A percentile compares a stretch with the other conserved stretches of the same genome.
Evolutionary conservation across 2,888 invertebrate species (phyloP).

Genomic region (Unio pictorum): DNA sequence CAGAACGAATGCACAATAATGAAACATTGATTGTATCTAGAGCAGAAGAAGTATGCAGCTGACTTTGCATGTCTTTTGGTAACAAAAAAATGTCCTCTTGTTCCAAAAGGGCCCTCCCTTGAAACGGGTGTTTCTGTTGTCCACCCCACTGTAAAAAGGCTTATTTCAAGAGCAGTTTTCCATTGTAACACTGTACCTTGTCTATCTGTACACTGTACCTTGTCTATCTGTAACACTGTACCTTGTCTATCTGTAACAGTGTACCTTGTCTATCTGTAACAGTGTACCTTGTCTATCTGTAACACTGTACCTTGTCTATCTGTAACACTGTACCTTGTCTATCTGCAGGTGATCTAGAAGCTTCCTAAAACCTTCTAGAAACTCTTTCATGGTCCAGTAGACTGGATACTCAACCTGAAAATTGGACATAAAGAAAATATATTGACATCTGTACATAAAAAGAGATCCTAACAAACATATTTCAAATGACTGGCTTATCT

Average conservation of each 20-base stretch:
- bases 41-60: too few relatives aligned
- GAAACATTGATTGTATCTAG: too few relatives aligned
- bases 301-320: background rate
- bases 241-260: too few relatives aligned
- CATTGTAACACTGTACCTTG: background rate
- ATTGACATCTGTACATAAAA: background rate
- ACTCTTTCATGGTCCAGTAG: slow-evolving; percentile 90
- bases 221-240: background rate
- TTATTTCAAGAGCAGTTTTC: background rate
- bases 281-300: background rate
- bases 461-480: too few relatives aligned
- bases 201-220: background rate
- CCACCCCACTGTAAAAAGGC: background rate
- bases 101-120: too few relatives aligned
- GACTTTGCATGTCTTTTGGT: too few relatives aligned
- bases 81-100: too few relatives aligned
- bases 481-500: too few relatives aligned
- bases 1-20: too few relatives aligned
- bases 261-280: too few relatives aligned
- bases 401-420: slow-evolving; percentile 85
- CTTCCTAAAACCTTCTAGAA: slow-evolving; percentile 88
- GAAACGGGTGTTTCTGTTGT: too few relatives aligned
- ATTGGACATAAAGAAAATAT: slow-evolving; percentile 2
- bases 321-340: slow-evolving; percentile 74
- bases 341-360: slow-evolving; percentile 86